phyloP scores from a whole-genome alignment of 1,140 invertebrate genomes.

The Nasonia vitripennis region DNA sequence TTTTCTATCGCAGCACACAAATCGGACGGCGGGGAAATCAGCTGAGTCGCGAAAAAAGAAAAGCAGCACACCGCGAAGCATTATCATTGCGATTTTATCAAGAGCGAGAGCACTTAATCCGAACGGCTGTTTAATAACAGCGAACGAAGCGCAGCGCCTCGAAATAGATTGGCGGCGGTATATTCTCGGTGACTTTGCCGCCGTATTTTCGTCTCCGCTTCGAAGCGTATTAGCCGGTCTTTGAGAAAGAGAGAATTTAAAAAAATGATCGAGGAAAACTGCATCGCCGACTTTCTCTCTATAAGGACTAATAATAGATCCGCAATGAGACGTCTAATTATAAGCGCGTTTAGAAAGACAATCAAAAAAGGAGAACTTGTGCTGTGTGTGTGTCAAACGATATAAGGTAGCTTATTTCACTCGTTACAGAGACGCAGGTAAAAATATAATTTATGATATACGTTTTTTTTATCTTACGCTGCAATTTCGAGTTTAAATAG shows the following conservation, averaged over 20 bases:
- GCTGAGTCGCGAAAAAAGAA: background rate
- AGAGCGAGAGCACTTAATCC: background rate
- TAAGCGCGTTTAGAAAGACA: background rate
- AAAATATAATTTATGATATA: background rate
- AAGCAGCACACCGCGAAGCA: background rate
- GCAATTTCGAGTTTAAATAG: conserved; percentile 27
- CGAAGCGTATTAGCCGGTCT: too few relatives aligned
- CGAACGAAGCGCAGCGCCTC: background rate
- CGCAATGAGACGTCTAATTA: conserved; percentile 8
- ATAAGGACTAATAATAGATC: conserved; percentile 25
- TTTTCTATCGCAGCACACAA: too few relatives aligned
- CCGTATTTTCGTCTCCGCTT: conserved; percentile 11
- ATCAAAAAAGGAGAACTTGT: background rate
- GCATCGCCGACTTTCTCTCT: conserved; percentile 6
- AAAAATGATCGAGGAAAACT: background rate
- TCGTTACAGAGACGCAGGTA: background rate
- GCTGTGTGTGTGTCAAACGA: background rate
- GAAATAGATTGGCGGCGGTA: conserved; percentile 27
- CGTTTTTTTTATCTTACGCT: background rate
- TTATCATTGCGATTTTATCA: conserved; percentile 18
- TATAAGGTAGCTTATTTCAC: background rate
- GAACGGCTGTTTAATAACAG: conserved; percentile 16
- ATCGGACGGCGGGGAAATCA: too few relatives aligned
- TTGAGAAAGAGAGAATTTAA: background rate
- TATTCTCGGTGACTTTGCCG: conserved; percentile 24